A percentile compares a stretch with the other conserved stretches of the same genome.
These are phyloP conservation scores for Lordiphosa mommai DNA, from an alignment of 1,140 invertebrate genomes.

Conservation along the genomic window DNA sequence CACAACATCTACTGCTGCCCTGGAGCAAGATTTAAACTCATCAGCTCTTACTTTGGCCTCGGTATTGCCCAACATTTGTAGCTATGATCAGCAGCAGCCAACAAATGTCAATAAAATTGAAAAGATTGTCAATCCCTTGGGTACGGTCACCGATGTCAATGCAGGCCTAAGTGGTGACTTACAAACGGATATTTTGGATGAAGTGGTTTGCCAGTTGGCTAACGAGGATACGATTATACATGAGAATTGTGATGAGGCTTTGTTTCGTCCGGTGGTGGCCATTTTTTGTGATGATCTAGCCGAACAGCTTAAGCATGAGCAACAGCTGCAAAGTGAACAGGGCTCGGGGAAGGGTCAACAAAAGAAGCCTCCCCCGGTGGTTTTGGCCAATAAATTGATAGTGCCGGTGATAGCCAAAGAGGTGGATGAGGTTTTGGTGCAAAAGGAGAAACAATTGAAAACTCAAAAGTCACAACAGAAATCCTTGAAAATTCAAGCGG, in stretches of 20 bases:
- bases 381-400: conserved; percentile 66
- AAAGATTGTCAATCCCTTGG: conserved; percentile 86
- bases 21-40: conserved; percentile 1
- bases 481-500: conserved; percentile 62
- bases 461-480: conserved; percentile 77
- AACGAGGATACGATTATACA: conserved; percentile 80
- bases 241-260: conserved; percentile 83
- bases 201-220: conserved; percentile 73
- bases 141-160: conserved; percentile 82
- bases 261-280: conserved; percentile 83
- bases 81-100: conserved; percentile 30
- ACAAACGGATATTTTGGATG: conserved; percentile 81
- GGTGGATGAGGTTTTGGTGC: conserved; percentile 79
- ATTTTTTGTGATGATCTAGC: conserved; percentile 70
- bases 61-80: conserved; percentile 67
- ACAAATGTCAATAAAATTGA: conserved; percentile 37
- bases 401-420: conserved; percentile 78
- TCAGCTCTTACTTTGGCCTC: conserved; percentile 35
- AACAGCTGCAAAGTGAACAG: conserved; percentile 13
- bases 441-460: conserved; percentile 80
- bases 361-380: conserved; percentile 41
- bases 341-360: not conserved
- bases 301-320: conserved; percentile 37
- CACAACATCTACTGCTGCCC: not conserved
- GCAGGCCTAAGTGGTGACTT: conserved; percentile 79